These are phyloP conservation scores for Pelusios castaneus DNA, from an alignment of 2,113 vertebrate genomes.

Conservation along the genomic window DNA sequence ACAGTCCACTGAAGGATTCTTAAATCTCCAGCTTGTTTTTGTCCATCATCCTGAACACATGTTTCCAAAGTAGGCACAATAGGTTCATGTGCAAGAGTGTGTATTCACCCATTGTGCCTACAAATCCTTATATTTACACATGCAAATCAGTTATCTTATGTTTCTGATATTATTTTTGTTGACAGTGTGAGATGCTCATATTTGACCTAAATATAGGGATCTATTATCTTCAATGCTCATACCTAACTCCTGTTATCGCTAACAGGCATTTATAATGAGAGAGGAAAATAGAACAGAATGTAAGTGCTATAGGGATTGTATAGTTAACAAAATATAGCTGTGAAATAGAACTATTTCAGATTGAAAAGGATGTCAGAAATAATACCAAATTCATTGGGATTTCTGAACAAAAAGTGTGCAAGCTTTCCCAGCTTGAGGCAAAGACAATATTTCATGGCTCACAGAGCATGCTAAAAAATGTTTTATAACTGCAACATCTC, in stretches of 20 bases:
- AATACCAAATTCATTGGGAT: background rate
- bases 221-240: background rate
- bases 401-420: background rate
- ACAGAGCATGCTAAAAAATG: background rate
- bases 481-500: background rate
- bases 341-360: background rate
- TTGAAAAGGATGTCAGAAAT: background rate
- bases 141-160: background rate
- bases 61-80: background rate
- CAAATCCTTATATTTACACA: rapidly evolving
- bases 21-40: background rate
- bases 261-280: background rate
- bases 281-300: background rate
- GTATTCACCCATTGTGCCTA: background rate
- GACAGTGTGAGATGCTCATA: background rate
- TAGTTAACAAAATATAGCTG: background rate
- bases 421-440: background rate
- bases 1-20: background rate
- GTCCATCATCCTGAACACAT: background rate
- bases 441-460: background rate
- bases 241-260: background rate
- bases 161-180: background rate
- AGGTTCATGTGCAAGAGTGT: background rate
- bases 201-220: background rate
- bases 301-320: background rate